phyloP scores from a whole-genome alignment of 1,140 invertebrate species.

The Habropoda laboriosa region DNA sequence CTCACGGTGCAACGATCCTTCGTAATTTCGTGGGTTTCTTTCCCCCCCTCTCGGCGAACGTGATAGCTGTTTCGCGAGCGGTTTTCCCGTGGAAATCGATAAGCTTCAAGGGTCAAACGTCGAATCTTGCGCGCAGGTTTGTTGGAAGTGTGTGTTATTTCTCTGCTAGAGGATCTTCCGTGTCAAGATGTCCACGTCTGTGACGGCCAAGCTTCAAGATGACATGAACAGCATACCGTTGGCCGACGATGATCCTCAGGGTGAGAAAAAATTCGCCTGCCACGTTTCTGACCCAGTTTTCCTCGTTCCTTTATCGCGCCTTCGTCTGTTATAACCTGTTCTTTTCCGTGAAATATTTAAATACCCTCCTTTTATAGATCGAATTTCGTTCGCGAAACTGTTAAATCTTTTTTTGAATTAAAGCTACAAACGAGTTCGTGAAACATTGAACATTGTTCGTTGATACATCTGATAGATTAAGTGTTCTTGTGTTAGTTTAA shows the following conservation, averaged over 20 bases:
- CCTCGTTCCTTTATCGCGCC: background rate
- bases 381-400: background rate
- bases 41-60: background rate
- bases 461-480: too few relatives aligned
- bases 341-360: background rate
- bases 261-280: constrained; percentile 76
- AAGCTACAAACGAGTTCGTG: too few relatives aligned
- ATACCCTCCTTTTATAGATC: background rate
- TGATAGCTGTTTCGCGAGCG: background rate
- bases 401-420: background rate
- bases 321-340: constrained; percentile 30
- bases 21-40: background rate
- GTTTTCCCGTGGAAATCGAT: constrained; percentile 41
- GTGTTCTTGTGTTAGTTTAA: too few relatives aligned
- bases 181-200: constrained; percentile 75
- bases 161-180: constrained; percentile 22
- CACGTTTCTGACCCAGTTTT: background rate
- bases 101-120: constrained; percentile 46
- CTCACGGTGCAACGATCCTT: background rate
- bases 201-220: constrained; percentile 86
- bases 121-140: constrained; percentile 47
- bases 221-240: constrained; percentile 92
- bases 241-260: constrained; percentile 95
- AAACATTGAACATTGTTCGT: too few relatives aligned
- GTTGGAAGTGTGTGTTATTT: constrained; percentile 29